phyloP scores from a whole-genome alignment of 1,140 invertebrate species.

The Drosophila neocordata region DNA sequence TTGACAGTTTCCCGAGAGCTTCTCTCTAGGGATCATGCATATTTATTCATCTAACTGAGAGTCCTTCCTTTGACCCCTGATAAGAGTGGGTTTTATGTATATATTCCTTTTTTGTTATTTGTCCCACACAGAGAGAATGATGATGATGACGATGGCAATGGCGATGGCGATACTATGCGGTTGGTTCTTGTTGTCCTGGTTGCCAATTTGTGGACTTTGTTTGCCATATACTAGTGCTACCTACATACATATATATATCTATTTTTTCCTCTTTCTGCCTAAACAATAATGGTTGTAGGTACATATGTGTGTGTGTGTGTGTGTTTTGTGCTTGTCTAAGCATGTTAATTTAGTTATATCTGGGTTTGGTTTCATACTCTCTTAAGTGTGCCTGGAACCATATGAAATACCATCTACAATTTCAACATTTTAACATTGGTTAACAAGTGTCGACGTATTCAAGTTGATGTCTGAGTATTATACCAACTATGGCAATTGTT shows the following conservation, averaged over 20 bases:
- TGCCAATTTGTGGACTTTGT: slow-evolving; percentile 40
- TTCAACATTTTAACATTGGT: slow-evolving; percentile 23
- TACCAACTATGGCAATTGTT: slow-evolving; percentile 40
- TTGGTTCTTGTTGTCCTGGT: slow-evolving; percentile 37
- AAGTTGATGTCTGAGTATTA: neutral
- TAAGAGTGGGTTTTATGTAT: neutral
- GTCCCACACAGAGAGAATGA: neutral
- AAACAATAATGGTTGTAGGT: neutral
- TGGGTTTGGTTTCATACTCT: slow-evolving; percentile 15
- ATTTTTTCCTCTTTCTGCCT: no score
- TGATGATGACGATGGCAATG: neutral
- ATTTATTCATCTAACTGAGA: slow-evolving; percentile 12
- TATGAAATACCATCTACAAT: slow-evolving; percentile 11
- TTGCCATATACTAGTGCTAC: slow-evolving; percentile 12
- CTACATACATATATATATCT: neutral
- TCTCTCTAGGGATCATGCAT: slow-evolving; percentile 23
- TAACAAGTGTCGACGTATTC: slow-evolving; percentile 7
- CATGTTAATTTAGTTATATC: slow-evolving; percentile 74
- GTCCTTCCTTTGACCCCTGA: neutral
- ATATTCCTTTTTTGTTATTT: neutral
- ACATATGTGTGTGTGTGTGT: slow-evolving; percentile 6
- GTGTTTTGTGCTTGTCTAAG: slow-evolving; percentile 47
- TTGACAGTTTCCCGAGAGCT: slow-evolving; percentile 33
- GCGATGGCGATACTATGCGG: slow-evolving; percentile 11
- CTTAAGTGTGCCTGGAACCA: neutral